A percentile compares a stretch with the other conserved stretches of the same genome.
These are phyloP conservation scores for Euplexia lucipara DNA, from an alignment of 2,888 invertebrate species.

Conservation along the genomic window DNA sequence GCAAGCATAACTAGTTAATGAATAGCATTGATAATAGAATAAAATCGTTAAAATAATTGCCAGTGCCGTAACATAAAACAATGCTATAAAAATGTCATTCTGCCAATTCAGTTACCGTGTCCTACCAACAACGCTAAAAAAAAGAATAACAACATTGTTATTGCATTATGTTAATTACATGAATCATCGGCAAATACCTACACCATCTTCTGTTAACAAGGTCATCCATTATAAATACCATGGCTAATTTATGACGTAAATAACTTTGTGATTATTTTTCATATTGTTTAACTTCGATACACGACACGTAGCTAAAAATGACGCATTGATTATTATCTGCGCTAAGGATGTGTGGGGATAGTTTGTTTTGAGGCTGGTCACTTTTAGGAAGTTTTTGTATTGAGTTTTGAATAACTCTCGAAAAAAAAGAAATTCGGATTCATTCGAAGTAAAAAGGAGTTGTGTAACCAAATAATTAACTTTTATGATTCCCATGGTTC, in stretches of 20 bases:
- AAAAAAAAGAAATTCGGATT: too few species aligned
- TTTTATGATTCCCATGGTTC: too few species aligned
- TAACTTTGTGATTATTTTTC: conserved; percentile 48
- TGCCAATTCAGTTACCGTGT: conserved; percentile 1
- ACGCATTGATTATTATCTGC: conserved; percentile 48
- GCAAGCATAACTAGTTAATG: background rate
- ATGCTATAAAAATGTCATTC: background rate
- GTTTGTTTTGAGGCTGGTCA: conserved; percentile 32
- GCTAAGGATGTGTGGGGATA: background rate
- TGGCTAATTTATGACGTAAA: conserved; percentile 55
- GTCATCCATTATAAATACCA: conserved; percentile 49
- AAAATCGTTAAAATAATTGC: too few species aligned
- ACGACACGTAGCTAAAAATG: conserved; percentile 59
- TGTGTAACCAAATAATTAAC: too few species aligned
- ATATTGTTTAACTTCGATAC: conserved; percentile 46
- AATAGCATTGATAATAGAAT: background rate
- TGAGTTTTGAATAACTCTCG: too few species aligned
- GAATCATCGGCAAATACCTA: conserved; percentile 50
- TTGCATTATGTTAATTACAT: conserved; percentile 36
- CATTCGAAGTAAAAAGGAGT: too few species aligned
- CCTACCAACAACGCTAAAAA: background rate
- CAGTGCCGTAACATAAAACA: too few species aligned
- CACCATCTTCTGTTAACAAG: conserved; percentile 44
- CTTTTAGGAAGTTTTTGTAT: background rate
- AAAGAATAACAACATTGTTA: conserved; percentile 3